Base-by-base conservation (phyloP, 2,113 vertebrate species). In the Nyctereutes procyonoides region DNA sequence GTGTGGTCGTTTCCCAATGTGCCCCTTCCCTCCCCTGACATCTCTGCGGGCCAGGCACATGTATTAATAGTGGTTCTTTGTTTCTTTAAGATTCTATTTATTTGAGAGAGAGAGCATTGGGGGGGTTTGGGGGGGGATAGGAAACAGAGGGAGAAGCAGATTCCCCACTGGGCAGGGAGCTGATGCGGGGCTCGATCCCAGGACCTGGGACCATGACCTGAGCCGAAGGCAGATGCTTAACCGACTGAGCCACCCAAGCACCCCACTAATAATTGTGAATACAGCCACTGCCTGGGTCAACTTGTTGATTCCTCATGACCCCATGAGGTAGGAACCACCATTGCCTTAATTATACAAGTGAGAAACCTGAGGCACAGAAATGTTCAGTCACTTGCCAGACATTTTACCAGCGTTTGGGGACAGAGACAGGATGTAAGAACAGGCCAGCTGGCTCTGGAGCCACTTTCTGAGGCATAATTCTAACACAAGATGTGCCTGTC, bases 381-480 rank as follows among this genome's bases (percentile, higher is more conserved):
- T 3, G 8, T 35, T 55, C n/a, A 14, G 60, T 22, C 15, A 55
- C 69, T 74, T 38, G 67, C 58, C 30, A 3, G 4, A 93, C 24
- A 22, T 20, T 32, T 48, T 30, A 20, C 8, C 1, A 11, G 73
- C 7, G 4, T 22, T 0, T 38, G 32, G 56, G 79, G 88, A 84
- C 35, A 35, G 24, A 73, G 89, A 7, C 1, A 9, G 58, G 38
- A 12, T 2, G 9, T 8, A 30, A 22, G 43, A 56, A 1, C n/a
- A 24, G 58, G 15, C 26, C 8, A 26, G 48, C 84, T 1, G 13
- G 48, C 55, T 79, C 55, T n/a, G 19, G 10, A 26, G 17, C 16
- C 53, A 5, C 8, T 0, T 38, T 17, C 65, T 53, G 24, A 0
- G 22, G 17, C 62, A 0, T 1, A 11, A n/a, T 17, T 2, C 28